A percentile compares a stretch with the other conserved stretches of the same genome.
These are phyloP conservation scores for Trichomalopsis sarcophagae DNA, from an alignment of 1,140 invertebrate species.

Conservation along the genomic window DNA sequence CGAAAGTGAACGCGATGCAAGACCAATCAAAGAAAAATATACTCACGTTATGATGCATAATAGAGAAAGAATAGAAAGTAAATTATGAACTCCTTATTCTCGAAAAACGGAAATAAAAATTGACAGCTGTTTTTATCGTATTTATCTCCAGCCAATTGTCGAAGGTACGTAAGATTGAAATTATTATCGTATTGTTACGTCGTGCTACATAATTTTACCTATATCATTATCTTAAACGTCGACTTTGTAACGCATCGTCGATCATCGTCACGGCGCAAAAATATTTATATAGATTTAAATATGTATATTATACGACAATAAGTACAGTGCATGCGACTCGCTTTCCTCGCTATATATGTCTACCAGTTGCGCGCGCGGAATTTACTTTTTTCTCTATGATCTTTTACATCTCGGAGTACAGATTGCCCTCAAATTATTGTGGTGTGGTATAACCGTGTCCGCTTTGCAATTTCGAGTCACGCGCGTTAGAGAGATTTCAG, in stretches of 20 bases:
- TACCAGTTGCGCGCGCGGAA: slow-evolving; percentile 24
- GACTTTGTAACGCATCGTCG: slow-evolving; percentile 18
- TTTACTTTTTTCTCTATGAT: slow-evolving; percentile 4
- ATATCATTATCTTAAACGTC: slow-evolving; percentile 44
- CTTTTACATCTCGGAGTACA: slow-evolving; percentile 38
- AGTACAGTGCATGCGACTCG: slow-evolving; percentile 51
- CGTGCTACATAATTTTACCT: slow-evolving; percentile 47
- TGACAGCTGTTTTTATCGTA: neutral
- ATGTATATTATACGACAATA: slow-evolving; percentile 47
- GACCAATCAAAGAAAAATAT: neutral
- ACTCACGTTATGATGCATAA: neutral
- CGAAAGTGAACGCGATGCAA: neutral
- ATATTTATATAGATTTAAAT: slow-evolving; percentile 37
- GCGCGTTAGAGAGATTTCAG: slow-evolving; percentile 19
- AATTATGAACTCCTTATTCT: neutral
- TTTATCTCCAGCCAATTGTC: neutral
- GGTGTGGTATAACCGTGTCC: slow-evolving; percentile 1
- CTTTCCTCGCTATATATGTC: slow-evolving; percentile 4
- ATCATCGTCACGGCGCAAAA: slow-evolving; percentile 20
- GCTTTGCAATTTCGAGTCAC: slow-evolving; percentile 35
- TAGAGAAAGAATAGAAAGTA: neutral
- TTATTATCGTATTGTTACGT: slow-evolving; percentile 38
- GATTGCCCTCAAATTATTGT: slow-evolving; percentile 50
- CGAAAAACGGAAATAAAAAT: neutral
- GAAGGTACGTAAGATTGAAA: neutral